Percentiles rank a stretch among this genome's conserved stretches.
These are phyloP conservation scores for Irena cyanogastra DNA, from an alignment of 2,113 vertebrate species.

Conservation along the genomic window DNA sequence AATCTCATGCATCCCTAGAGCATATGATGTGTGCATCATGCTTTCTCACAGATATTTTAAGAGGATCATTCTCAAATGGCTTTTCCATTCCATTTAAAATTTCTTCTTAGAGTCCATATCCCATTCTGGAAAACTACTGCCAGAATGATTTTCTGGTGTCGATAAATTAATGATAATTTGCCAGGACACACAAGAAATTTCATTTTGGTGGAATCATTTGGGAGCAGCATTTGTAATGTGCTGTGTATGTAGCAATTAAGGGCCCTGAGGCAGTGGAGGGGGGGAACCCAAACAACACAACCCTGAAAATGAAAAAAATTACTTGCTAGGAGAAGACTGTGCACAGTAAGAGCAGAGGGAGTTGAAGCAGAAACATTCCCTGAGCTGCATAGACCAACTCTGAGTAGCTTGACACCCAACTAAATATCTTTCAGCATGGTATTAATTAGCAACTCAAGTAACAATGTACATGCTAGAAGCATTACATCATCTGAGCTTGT, in stretches of 20 bases:
- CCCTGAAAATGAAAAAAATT: not conserved
- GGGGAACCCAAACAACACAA: not conserved
- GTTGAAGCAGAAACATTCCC: not conserved
- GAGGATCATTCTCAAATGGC: not conserved
- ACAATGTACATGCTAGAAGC: not conserved
- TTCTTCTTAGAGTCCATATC: not conserved
- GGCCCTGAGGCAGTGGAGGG: not conserved
- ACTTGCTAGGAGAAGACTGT: not conserved
- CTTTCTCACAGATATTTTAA: not conserved
- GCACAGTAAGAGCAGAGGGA: not conserved
- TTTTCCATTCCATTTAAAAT: not conserved
- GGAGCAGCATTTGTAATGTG: not conserved
- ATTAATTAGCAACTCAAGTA: conserved; percentile 42
- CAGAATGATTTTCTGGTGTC: not conserved
- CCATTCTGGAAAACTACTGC: not conserved
- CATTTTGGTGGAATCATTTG: not conserved
- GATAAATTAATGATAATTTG: not conserved
- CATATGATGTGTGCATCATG: not conserved
- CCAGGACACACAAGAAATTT: not conserved
- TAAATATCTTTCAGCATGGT: not conserved
- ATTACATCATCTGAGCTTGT: conserved; percentile 39
- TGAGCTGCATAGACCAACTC: not conserved
- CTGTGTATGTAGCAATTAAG: not conserved
- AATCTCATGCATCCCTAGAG: not conserved
- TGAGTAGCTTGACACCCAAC: not conserved